Evolutionary conservation across 2,888 invertebrate genomes (phyloP).

Genomic region (Bombylius major): DNA sequence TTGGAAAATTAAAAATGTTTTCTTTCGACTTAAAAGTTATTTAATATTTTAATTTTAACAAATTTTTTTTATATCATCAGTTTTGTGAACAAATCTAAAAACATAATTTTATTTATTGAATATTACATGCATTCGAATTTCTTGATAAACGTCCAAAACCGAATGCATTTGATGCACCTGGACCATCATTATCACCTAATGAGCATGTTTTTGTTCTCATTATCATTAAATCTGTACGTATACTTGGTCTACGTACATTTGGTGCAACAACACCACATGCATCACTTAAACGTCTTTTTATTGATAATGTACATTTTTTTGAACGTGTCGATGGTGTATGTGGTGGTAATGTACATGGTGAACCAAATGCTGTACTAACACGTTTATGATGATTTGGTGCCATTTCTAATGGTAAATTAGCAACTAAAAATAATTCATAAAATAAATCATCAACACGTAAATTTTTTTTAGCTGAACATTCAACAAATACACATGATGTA

Average conservation of each 20-base stretch:
- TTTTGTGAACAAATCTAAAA: not conserved
- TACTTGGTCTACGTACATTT: slow-evolving; percentile 74
- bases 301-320: slow-evolving; percentile 66
- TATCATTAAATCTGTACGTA: slow-evolving; percentile 77
- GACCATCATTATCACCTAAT: slow-evolving; percentile 51
- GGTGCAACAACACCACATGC: slow-evolving; percentile 84
- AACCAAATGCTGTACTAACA: slow-evolving; percentile 61
- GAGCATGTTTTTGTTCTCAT: slow-evolving; percentile 74
- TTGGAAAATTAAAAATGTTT: too few species aligned
- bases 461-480: slow-evolving; percentile 74
- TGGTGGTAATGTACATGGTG: slow-evolving; percentile 61
- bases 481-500: slow-evolving; percentile 64
- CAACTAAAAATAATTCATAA: slow-evolving; percentile 68
- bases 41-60: too few species aligned
- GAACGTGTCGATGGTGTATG: slow-evolving; percentile 50
- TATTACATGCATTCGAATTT: slow-evolving; percentile 37
- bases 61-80: too few species aligned
- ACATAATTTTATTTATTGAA: slow-evolving; percentile 35
- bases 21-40: too few species aligned
- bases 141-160: slow-evolving; percentile 41
- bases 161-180: slow-evolving; percentile 42
- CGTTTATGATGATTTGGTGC: slow-evolving; percentile 76
- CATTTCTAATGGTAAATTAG: slow-evolving; percentile 78
- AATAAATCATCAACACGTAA: slow-evolving; percentile 71
- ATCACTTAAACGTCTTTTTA: slow-evolving; percentile 69